These are phyloP conservation scores for Syngnathus acus DNA, from an alignment of 2,797 vertebrate genomes.

Conservation along the genomic window DNA sequence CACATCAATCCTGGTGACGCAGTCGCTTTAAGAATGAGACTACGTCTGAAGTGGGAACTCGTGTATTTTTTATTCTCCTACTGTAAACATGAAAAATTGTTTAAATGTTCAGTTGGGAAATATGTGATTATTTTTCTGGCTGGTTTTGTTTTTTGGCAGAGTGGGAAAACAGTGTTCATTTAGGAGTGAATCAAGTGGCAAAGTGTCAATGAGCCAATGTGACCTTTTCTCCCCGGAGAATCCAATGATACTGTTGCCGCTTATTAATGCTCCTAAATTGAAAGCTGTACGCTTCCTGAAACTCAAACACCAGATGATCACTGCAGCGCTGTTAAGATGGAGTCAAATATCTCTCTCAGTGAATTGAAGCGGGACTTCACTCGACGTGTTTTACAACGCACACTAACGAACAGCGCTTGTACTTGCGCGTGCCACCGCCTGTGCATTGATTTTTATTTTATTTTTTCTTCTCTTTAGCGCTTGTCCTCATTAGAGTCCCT, in stretches of 20 bases:
- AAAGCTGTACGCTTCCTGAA: constrained; percentile 1
- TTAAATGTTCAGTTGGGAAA: background rate
- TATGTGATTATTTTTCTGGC: background rate
- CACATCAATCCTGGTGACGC: too few species aligned
- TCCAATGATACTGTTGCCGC: background rate
- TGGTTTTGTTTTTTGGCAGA: background rate
- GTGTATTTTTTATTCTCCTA: background rate
- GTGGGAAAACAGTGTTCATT: background rate
- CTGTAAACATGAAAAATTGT: background rate
- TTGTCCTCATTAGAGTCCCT: background rate
- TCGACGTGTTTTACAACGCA: background rate
- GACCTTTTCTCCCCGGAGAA: constrained; percentile 2
- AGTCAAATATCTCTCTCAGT: background rate
- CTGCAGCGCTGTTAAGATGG: background rate
- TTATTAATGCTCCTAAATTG: constrained; percentile 3
- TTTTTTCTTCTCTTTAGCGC: background rate
- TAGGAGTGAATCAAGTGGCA: background rate
- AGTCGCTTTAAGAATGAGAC: background rate
- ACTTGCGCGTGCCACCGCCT: background rate
- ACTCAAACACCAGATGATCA: background rate
- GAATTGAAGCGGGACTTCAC: background rate
- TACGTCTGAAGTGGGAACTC: background rate
- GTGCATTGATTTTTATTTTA: background rate
- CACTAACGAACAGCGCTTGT: background rate
- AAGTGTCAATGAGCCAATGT: background rate